A percentile compares a stretch with the other conserved stretches of the same genome.
phyloP scores from a whole-genome alignment of 2,797 vertebrate genomes.

The Anguilla megastoma region DNA sequence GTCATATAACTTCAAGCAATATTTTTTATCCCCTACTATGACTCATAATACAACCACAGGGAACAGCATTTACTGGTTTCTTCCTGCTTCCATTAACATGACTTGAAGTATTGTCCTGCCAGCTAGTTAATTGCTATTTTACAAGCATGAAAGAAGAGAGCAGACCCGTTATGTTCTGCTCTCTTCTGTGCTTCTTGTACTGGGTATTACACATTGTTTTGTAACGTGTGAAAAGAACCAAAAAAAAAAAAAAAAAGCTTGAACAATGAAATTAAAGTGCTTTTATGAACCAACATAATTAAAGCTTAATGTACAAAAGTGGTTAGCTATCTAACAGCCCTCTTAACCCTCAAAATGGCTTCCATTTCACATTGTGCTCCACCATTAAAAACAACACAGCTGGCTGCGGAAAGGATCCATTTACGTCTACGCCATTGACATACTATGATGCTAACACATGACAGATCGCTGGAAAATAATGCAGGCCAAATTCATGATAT shows the following conservation, averaged over 20 bases:
- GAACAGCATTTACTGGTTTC: neutral
- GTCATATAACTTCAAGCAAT: neutral
- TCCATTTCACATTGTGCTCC: neutral
- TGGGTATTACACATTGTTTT: neutral
- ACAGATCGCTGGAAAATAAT: slow-evolving; percentile 17
- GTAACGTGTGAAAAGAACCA: neutral
- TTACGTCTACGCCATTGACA: neutral
- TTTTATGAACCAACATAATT: neutral
- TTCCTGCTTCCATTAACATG: neutral
- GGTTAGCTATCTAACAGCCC: neutral
- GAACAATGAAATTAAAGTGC: neutral
- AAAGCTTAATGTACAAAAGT: neutral
- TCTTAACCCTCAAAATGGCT: neutral
- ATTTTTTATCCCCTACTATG: neutral
- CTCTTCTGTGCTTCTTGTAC: neutral
- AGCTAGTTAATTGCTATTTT: slow-evolving; percentile 6
- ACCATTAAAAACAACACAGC: neutral
- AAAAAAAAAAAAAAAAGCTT: neutral
- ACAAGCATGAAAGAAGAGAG: neutral
- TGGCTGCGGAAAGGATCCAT: neutral
- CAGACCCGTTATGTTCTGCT: neutral
- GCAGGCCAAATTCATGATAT: neutral
- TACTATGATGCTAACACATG: neutral
- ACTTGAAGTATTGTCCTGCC: neutral
- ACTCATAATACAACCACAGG: neutral